These are phyloP conservation scores for Phyllostomus hastatus DNA, from an alignment of 2,113 vertebrate species.

Conservation along the genomic window DNA sequence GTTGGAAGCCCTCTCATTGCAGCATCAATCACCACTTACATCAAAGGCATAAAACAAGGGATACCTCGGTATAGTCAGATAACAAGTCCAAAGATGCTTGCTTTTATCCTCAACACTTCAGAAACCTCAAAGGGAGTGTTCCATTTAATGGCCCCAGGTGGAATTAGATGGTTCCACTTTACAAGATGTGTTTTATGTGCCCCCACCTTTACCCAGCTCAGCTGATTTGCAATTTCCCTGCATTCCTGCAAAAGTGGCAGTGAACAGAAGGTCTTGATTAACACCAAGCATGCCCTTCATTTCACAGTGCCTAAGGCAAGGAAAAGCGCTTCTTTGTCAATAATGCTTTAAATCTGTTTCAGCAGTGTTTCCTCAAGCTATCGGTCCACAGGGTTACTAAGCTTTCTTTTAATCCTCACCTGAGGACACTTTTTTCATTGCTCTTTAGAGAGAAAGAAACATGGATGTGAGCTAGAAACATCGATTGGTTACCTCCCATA, in stretches of 20 bases:
- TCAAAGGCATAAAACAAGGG: neutral
- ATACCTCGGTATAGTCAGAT: neutral
- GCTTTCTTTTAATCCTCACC: neutral
- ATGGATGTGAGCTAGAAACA: no score
- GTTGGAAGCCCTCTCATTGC: neutral
- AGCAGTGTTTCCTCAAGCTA: neutral
- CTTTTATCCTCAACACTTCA: neutral
- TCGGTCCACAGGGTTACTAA: neutral
- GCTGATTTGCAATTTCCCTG: neutral
- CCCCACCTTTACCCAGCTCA: neutral
- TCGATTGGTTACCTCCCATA: no score
- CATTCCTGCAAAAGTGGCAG: neutral
- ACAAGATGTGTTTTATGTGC: neutral
- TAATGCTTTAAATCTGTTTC: neutral
- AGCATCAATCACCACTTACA: neutral
- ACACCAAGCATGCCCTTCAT: neutral
- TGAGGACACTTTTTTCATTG: no score
- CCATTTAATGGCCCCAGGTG: neutral
- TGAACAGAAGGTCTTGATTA: neutral
- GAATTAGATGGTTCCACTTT: neutral
- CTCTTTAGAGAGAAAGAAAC: no score
- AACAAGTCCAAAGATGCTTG: neutral
- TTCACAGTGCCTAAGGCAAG: neutral
- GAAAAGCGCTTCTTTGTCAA: neutral
- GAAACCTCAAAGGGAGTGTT: no score